Base-by-base conservation (phyloP, 2,888 invertebrate genomes). In the Helobdella robusta region DNA sequence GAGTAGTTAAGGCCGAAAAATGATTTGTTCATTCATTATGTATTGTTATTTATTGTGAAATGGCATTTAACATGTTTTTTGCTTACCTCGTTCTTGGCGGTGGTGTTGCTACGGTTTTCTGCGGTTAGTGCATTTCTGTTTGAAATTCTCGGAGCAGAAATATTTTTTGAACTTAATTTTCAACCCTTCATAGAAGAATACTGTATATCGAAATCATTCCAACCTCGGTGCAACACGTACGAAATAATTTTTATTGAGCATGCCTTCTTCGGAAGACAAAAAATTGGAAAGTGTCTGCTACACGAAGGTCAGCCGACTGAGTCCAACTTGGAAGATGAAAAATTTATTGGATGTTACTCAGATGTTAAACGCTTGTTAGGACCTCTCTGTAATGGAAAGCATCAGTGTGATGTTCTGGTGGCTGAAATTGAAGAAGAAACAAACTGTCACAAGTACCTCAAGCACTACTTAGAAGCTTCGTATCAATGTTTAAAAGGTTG, bases 331-430 rank as follows among this genome's bases (percentile, higher is more conserved):
- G 35, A 64, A 4, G 56, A 59, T 15, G 44, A 25, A 25, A 34
- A 50, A 40, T 30, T 59, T 15, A 36, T 66, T 35, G 66, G 62
- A 2, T 66, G 66, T 23, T 62, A 61, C 30, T 34, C 60, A 20
- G 66, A 66, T 50, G 66, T 66, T 30, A 20, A 23, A 20, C 4
- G 34, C 6, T 25, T 66, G 23, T 8, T 66, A 8, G 54, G 40
- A 6, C 2, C 32, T 28, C 30, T 62, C 35, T 66, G 66, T 35
- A 34, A 35, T 62, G 66, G 66, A 20, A 50, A 40, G 18, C 44
- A 30, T 8, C 28, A 28, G 20, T 66, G 66, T 46, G 61, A 61
- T n/a, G 11, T 66, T n/a, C 35, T 30, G 4, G 61, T 66, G 11
- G 40, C 36, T 11, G 44, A 61, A 23, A 61, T 61, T 28, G 18